Base-by-base conservation (phyloP, 2,888 invertebrate species). In the Tridacna crocea region DNA sequence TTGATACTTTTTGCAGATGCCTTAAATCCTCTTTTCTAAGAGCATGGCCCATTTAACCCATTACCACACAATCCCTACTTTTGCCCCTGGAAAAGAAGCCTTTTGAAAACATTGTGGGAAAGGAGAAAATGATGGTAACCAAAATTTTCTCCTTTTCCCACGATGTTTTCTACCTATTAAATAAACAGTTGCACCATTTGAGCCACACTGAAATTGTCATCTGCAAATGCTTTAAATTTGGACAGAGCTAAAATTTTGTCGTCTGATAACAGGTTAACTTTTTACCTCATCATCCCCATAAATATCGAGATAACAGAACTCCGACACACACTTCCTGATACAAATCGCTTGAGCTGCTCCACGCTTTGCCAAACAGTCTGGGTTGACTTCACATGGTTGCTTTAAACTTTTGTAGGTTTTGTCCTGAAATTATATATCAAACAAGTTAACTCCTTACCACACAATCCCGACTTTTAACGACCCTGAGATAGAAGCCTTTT, bases 281-380 rank as follows among this genome's bases (percentile, higher is more conserved):
- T n/a, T 55, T 84, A 91, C 92, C 84, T 87, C 88, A 79, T 93
- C 93, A 24, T 82, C 75, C 10, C 82, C 89, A 82, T 93, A 93
- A 10, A 93, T 85, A 82, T 93, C 92, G 1, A 87, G 73, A 75
- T 91, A 93, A 78, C 93, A 93, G 58, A 87, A 83, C 6, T 86
- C 82, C 0, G 93, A 93, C 83, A 93, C 90, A 80, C 93, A 93
- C 74, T 85, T 72, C 11, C 93, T 85, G 19, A 92, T 86, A 88
- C 93, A 93, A 72, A 90, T 90, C 10, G 90, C 89, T 72, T 92
- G 90, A 1, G 91, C 88, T 11, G 92, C 87, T 10, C 92, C 92
- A 79, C 84, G 84, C 19, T 88, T 72, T 0, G 88, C 86, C 24
- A 89, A 83, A 83, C 93, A 93, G n/a, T 89, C 88, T 3, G 88